A percentile compares a stretch with the other conserved stretches of the same genome.
These are phyloP conservation scores for Tortrix viridana DNA, from an alignment of 2,888 invertebrate genomes.

Conservation along the genomic window DNA sequence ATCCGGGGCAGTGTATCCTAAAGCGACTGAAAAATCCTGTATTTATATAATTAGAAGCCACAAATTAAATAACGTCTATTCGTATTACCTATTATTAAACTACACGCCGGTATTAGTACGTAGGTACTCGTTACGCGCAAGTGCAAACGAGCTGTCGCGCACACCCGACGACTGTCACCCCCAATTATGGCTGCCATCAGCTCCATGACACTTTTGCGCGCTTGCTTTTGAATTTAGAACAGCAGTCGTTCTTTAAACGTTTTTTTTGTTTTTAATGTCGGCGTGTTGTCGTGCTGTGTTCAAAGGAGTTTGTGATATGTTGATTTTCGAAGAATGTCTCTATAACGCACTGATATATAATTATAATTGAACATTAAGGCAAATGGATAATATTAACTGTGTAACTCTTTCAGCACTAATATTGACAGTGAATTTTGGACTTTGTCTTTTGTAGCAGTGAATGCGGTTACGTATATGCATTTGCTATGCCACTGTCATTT, in stretches of 20 bases:
- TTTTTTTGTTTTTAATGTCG: conserved; percentile 31
- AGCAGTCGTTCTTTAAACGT: conserved; percentile 12
- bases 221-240: conserved; percentile 42
- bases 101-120: conserved; percentile 22
- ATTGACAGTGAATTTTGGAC: no score
- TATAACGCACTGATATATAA: no score
- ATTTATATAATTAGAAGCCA: conserved; percentile 32
- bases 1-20: no score
- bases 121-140: conserved; percentile 36
- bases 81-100: conserved; percentile 39
- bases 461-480: no score
- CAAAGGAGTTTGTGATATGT: conserved; percentile 19
- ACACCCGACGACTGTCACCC: conserved; percentile 42
- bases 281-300: conserved; percentile 23
- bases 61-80: conserved; percentile 38
- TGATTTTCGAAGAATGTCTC: background rate
- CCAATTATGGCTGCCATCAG: conserved; percentile 42
- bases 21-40: background rate
- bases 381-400: no score
- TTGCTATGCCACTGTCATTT: no score
- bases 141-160: conserved; percentile 40
- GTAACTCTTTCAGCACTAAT: no score
- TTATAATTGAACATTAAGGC: no score
- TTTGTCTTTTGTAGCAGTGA: no score
- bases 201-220: conserved; percentile 42